Evolutionary conservation across 2,113 vertebrate genomes (phyloP), one percentile per base, ranked within the genome.

Genomic region (Cnemophilus loriae): DNA sequence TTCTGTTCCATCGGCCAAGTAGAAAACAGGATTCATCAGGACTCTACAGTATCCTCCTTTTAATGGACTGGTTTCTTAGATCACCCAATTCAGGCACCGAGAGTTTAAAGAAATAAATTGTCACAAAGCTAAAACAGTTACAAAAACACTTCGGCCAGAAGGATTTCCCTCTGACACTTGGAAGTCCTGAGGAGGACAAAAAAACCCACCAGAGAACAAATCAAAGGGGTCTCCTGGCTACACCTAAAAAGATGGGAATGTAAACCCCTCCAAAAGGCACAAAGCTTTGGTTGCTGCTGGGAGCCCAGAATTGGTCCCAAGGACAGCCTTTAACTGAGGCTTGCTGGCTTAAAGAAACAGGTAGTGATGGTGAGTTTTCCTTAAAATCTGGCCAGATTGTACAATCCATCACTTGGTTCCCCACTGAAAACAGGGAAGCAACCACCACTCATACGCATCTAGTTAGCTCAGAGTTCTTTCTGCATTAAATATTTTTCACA

Each of bases 11-110:
- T 93, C 59, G 79, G 94, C 95, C 96, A 96, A 96, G 96, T 96
- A 97, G 95, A 97, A 97, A 97, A 97, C 96, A 96, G 94, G 96
- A 97, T 97, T 97, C 96, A 94, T 94, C 84, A 80, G 83, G 88
- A 89, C 86, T 95, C 96, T 95, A 95, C 90, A 93, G 95, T 94
- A 95, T 89, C 96, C 92, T 95, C 65, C 88, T 96, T 95, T 92
- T 93, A 96, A 97, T 89, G 88, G 95, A 93, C 88, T 96, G 83
- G 94, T 97, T 96, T 96, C 95, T 73, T 57, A 71, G 84, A 82
- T 93, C 73, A 75, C 86, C 60, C 92, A 96, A 96, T 90, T 94
- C 88, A 96, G 69, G 85, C 83, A 79, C 73, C 33, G 47, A 71
- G 92, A 83, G 67, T 81, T 77, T 70, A 78, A 93, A 95, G 93